A percentile compares a stretch with the other conserved stretches of the same genome.
Conservation (phyloP, 2,113 vertebrate species). For the Calypte anna region DNA sequence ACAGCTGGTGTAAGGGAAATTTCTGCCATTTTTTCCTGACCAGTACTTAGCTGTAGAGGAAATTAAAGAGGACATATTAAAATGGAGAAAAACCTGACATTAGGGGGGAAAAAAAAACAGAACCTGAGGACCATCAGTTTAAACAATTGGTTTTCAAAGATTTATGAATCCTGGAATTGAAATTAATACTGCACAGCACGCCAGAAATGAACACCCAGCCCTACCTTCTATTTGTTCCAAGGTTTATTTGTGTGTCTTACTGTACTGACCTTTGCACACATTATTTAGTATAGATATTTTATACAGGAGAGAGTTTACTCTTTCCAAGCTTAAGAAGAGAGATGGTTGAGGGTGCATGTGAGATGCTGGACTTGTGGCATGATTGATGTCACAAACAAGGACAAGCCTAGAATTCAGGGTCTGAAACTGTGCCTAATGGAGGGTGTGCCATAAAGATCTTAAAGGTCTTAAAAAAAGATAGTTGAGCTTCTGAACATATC, state of each 20-base stretch:
- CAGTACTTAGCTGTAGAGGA: constrained; percentile 20
- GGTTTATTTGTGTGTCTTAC: background rate
- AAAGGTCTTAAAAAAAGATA: background rate
- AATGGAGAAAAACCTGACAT: background rate
- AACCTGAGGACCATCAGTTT: background rate
- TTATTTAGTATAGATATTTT: background rate
- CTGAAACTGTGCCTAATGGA: background rate
- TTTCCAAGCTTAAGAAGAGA: background rate
- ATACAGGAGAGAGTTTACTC: background rate
- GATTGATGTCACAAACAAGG: background rate
- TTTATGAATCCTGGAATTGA: background rate
- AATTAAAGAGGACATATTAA: constrained; percentile 37
- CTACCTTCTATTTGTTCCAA: background rate
- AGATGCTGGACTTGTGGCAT: background rate
- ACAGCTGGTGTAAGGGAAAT: constrained; percentile 56
- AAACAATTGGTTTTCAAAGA: background rate
- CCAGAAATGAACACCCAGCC: background rate
- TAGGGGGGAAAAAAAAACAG: background rate
- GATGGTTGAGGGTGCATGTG: background rate
- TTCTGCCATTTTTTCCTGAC: constrained; percentile 54
- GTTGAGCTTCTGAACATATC: background rate
- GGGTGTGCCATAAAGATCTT: background rate
- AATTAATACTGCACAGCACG: background rate
- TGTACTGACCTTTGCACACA: background rate
- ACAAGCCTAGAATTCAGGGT: background rate